Evolutionary conservation across 2,888 invertebrate species (phyloP), one percentile per base, ranked within the genome.

Genomic region (Drosophila anceps): DNA sequence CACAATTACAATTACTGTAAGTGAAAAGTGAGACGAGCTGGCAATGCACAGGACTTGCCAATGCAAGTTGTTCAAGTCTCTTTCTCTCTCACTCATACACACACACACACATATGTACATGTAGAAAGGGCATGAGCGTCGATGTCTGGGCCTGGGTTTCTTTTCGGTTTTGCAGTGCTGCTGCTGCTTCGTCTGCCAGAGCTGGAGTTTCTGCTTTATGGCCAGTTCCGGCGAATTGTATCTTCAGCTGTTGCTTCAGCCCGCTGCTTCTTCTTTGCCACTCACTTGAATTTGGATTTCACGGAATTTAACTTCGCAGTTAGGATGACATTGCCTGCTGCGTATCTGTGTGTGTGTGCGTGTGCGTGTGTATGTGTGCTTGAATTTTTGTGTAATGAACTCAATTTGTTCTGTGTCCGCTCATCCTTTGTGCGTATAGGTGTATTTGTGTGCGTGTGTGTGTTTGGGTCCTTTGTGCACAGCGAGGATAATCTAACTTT

Each of bases 261-360:
- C 64, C 66, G 64, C 57, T 61, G 58, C 58, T 31, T 53, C 69
- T 62, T 70, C 68, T 71, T 69, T 70, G 76, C 73, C 80, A 83
- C 87, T 88, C 80, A 86, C 80, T 88, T 84, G 80, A 84, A 87
- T 88, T 88, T 71, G 82, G 87, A 89, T 88, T 88, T 88, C 87
- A 90, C 77, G 79, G 90, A 90, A 88, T 90, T 90, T 66, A 81
- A 69, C 73, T 86, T 80, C 79, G 79, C 81, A 82, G 89, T 82
- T 86, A 86, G 85, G 80, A 86, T 89, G 85, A 88, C 80, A 87
- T 73, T 68, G 79, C 69, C 69, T 74, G 76, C 62, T 81, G 76
- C 62, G 65, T 73, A 37, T 71, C 48, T 67, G 27, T 69, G 41
- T 76, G 10, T 64, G 31, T 46, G 37, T 68, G 27, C 60, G 46